Base-by-base conservation (phyloP, 2,797 vertebrate species). In the Adrianichthys oophorus region DNA sequence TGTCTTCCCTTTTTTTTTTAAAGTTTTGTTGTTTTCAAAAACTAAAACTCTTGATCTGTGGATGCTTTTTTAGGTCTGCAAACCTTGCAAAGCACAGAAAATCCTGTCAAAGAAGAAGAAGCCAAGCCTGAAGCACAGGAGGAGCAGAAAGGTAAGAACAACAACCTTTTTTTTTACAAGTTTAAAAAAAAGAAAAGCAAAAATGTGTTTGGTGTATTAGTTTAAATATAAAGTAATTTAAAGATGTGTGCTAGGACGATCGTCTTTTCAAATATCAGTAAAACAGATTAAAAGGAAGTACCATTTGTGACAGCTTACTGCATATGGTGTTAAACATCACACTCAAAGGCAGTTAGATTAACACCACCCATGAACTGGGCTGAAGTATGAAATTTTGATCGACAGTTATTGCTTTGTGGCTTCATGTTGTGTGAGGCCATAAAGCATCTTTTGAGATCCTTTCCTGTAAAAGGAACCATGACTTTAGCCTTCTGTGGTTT, bases 221-320 rank as follows among this genome's bases (percentile, higher is more conserved):
- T n/a, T 48, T 13, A 13, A 17, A 40, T 46, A 17, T 29, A 0
- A 13, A 40, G 52, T 50, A 5, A 21, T 1, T 2, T 5, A 15
- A 14, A 51, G 14, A 1, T 56, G 19, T 61, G 41, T 3, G 13
- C 19, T 45, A 19, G 59, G 57, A 43, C 65, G 87, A n/a, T 90
- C 89, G 84, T 82, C 59, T 88, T 87, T 78, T 17, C 48, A 41
- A 67, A 80, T 48, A 60, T 59, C n/a, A 45, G 68, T 67, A 42
- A 45, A 44, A 54, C 32, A 7, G 6, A 65, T 4, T 49, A 73
- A 65, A 72, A 72, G 77, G 86, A 88, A 85, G 79, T 67, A 15
- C 2, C 8, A 47, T 48, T 46, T 4, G 4, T 43, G 16, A 24
- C 32, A 65, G 24, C 12, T 48, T 41, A 17, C 5, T 7, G 1